These are phyloP conservation scores for Nannoperca obscura DNA, from an alignment of 2,797 vertebrate species.

Conservation along the genomic window DNA sequence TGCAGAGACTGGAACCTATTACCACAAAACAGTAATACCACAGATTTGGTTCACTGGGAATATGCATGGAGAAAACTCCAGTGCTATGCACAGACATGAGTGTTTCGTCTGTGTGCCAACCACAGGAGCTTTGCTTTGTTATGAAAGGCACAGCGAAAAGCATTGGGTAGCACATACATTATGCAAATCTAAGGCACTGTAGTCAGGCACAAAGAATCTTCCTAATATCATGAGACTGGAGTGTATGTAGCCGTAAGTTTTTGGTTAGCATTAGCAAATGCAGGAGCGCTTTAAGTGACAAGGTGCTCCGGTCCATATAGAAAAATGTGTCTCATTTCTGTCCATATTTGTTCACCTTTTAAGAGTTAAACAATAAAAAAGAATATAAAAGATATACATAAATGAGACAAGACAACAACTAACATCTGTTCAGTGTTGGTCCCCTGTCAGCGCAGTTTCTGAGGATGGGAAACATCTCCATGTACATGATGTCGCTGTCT, in stretches of 20 bases:
- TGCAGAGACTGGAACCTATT: conserved; percentile 42
- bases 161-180: conserved; percentile 31
- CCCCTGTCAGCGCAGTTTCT: conserved; percentile 53
- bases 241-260: conserved; percentile 39
- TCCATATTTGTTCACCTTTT: conserved; percentile 79
- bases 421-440: conserved; percentile 77
- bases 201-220: conserved; percentile 40
- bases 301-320: conserved; percentile 51
- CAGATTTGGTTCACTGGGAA: conserved; percentile 27
- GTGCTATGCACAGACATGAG: conserved; percentile 15
- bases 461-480: conserved; percentile 47
- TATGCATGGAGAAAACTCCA: conserved; percentile 34
- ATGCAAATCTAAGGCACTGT: conserved; percentile 62
- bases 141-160: conserved; percentile 58
- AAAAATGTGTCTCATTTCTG: conserved; percentile 58
- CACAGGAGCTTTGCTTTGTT: conserved; percentile 26
- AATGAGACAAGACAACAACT: conserved; percentile 53
- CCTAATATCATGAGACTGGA: conserved; percentile 54
- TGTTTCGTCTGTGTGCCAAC: conserved; percentile 36
- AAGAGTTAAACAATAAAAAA: conserved; percentile 62
- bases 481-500: conserved; percentile 23
- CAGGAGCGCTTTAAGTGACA: conserved; percentile 43
- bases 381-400: conserved; percentile 58
- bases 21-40: conserved; percentile 33
- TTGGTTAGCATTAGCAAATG: conserved; percentile 51